phyloP scores from a whole-genome alignment of 1,140 invertebrate genomes.

The Meloidogyne exigua region DNA sequence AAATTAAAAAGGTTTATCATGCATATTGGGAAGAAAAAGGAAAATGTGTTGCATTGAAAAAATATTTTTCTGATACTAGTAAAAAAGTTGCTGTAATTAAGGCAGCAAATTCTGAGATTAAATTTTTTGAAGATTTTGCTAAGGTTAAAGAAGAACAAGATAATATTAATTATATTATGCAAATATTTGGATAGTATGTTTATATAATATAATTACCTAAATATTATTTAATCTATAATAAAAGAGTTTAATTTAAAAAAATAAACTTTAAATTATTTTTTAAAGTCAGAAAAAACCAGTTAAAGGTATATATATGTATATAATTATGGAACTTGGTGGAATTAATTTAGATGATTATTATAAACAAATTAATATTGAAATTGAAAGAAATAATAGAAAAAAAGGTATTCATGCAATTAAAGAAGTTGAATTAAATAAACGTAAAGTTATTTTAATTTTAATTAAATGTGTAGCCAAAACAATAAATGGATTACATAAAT shows the following conservation, averaged over 20 bases:
- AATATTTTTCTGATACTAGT: background rate
- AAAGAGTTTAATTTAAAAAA: no score
- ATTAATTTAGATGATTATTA: background rate
- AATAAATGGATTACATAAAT: background rate
- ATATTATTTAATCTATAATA: no score
- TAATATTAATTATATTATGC: background rate
- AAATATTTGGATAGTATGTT: constrained; percentile 1
- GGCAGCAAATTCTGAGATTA: background rate
- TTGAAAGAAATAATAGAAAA: background rate
- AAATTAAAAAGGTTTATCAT: background rate
- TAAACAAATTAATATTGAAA: background rate
- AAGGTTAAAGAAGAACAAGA: background rate
- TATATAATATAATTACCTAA: no score
- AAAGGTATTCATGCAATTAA: background rate
- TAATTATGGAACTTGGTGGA: background rate
- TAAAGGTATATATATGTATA: background rate
- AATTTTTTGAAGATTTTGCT: background rate
- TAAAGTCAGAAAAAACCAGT: background rate
- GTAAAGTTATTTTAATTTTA: background rate
- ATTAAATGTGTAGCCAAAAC: background rate
- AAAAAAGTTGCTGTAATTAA: background rate
- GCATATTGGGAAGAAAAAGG: background rate
- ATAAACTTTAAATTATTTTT: no score
- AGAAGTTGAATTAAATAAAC: background rate
- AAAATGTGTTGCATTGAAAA: background rate